Conservation (phyloP, 2,113 vertebrate genomes). For the Smithornis capensis region DNA sequence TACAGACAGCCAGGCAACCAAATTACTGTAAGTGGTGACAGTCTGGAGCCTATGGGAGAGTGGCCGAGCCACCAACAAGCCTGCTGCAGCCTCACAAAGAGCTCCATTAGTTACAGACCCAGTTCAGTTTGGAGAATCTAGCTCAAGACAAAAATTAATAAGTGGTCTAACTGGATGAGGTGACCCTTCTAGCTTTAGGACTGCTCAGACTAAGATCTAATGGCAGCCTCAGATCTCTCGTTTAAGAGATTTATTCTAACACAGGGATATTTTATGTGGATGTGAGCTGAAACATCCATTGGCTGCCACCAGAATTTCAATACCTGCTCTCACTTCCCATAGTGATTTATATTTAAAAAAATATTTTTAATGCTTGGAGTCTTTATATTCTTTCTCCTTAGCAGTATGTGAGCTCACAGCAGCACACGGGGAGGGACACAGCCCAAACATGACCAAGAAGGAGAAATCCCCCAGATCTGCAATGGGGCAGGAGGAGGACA, state of each 20-base stretch:
- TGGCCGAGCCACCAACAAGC: background rate
- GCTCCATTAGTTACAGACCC: background rate
- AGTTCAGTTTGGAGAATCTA: background rate
- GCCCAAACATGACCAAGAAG: background rate
- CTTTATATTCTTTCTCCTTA: background rate
- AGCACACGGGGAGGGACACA: background rate
- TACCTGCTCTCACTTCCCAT: background rate
- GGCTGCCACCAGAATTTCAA: background rate
- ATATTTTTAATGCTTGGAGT: background rate
- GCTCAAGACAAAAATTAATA: background rate
- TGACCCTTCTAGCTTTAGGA: background rate
- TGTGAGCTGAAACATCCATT: background rate
- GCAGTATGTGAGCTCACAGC: background rate
- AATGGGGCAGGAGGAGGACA: background rate
- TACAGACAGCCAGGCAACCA: background rate
- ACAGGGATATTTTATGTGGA: background rate
- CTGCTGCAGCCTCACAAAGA: background rate
- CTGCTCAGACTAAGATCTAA: background rate
- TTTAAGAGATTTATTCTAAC: background rate
- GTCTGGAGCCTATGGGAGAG: background rate
- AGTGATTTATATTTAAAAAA: background rate
- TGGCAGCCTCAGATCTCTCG: background rate
- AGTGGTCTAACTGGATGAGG: background rate
- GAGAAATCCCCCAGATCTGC: background rate
- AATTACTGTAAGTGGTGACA: background rate